A percentile compares a stretch with the other conserved stretches of the same genome.
phyloP scores from a whole-genome alignment of 2,888 invertebrate genomes.

The Clanis bilineata region DNA sequence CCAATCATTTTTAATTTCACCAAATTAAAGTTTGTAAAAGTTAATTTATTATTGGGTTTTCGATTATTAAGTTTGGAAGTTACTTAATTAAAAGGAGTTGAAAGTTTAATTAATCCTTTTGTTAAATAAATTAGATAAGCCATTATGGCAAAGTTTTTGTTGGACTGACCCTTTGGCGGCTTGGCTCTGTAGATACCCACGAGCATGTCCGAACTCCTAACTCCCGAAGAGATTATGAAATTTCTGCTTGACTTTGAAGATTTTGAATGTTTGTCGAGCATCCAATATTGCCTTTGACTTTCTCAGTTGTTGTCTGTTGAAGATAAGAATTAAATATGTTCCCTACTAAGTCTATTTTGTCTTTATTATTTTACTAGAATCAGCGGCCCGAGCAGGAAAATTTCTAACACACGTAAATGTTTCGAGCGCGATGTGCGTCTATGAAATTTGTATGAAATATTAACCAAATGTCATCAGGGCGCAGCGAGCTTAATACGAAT shows the following conservation, averaged over 20 bases:
- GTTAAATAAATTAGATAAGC: slow-evolving; percentile 60
- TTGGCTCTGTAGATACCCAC: slow-evolving; percentile 28
- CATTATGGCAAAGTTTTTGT: slow-evolving; percentile 53
- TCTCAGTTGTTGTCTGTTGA: neutral
- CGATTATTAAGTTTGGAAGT: slow-evolving; percentile 45
- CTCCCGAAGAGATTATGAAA: slow-evolving; percentile 44
- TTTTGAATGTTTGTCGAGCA: slow-evolving; percentile 15
- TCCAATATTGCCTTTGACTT: slow-evolving; percentile 16
- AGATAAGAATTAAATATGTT: slow-evolving; percentile 8
- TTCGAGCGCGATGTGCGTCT: no score
- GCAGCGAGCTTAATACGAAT: no score
- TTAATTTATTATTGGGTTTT: slow-evolving; percentile 9
- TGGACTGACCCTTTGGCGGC: slow-evolving; percentile 48
- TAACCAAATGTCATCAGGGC: no score
- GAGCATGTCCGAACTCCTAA: slow-evolving; percentile 32
- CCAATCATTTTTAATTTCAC: slow-evolving; percentile 11
- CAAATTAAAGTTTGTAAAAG: neutral
- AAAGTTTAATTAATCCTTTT: slow-evolving; percentile 65
- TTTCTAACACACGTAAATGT: no score
- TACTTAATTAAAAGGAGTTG: slow-evolving; percentile 57
- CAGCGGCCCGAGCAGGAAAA: no score
- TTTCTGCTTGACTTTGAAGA: slow-evolving; percentile 20
- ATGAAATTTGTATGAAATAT: no score
- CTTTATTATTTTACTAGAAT: no score
- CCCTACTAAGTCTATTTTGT: no score